Evolutionary conservation across 1,140 invertebrate species (phyloP), one percentile per base, ranked within the genome.

Genomic region (Formica selysi): DNA sequence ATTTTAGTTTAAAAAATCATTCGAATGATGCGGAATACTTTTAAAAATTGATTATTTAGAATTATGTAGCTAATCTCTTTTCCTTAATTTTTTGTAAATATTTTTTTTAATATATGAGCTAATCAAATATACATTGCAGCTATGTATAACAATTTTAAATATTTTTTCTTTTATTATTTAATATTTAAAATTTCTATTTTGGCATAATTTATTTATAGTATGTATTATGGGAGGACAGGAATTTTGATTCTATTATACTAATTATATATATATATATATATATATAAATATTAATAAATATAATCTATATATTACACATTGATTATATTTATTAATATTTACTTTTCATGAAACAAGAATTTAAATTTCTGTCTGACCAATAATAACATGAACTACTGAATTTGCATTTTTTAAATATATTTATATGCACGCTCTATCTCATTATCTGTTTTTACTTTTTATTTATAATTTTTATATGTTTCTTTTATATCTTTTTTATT

Each of bases 251-350:
- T 51, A 51, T 51, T 16, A 13, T 11, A 48, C 44, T 38, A 51
- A 4, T 51, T 51, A 19, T 19, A 51, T 19, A 51, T 51, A 51
- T 51, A 5, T 1, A 0, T 51, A 51, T 51, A 51, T 19, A 51
- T 6, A 13, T 6, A 13, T 2, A 22, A 41, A 68, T 68, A 41
- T 13, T n/a, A n/a, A n/a, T 22, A 68, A 13, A 51, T 68, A 3
- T 67, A 26, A 48, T 26, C 13, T 3, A 29, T 5, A 44, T 32
- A 11, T 11, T 13, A 44, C 1, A 22, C 0, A 8, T 68, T 16
- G 22, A 36, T 57, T 36, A 74, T 22, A 22, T 74, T 74, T 57
- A 38, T 74, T 74, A 38, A 11, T 38, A 74, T 22, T 62, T 41
- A 38, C 29, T 6, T 62, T 6, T 62, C 5, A 32, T 19, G 38